These are phyloP conservation scores for Philantomba maxwellii DNA, from an alignment of 2,113 vertebrate genomes.

Conservation along the genomic window DNA sequence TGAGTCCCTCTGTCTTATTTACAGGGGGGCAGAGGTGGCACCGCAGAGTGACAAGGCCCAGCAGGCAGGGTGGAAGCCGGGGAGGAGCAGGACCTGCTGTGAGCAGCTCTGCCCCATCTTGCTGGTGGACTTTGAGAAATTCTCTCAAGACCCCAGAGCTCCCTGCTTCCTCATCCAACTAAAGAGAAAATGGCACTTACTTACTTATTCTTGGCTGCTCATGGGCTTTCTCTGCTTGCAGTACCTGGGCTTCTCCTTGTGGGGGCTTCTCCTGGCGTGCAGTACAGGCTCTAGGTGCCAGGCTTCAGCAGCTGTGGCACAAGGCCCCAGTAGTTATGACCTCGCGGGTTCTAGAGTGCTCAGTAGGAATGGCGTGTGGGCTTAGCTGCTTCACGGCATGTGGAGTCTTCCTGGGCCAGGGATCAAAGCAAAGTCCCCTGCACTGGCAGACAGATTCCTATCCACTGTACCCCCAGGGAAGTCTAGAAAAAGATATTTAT, in stretches of 20 bases:
- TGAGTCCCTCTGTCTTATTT: background rate
- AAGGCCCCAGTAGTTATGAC: background rate
- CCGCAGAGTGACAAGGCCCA: background rate
- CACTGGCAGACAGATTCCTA: background rate
- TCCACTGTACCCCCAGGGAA: background rate
- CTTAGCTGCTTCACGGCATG: background rate
- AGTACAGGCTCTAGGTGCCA: background rate
- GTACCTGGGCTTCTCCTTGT: background rate
- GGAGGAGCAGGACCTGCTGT: rapidly evolving
- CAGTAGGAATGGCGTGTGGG: background rate
- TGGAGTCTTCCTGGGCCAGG: background rate
- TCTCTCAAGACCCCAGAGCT: background rate
- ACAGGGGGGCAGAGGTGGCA: background rate
- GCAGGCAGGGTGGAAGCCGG: background rate
- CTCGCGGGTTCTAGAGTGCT: background rate
- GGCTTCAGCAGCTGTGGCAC: background rate
- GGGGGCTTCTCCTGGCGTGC: background rate
- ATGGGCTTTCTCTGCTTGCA: background rate
- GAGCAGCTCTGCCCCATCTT: rapidly evolving
- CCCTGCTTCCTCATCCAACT: background rate
- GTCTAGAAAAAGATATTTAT: background rate
- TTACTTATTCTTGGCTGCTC: background rate
- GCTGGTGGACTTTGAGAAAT: background rate
- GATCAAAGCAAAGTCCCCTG: background rate
- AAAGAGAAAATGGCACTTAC: background rate